Base-by-base conservation (phyloP, 2,888 invertebrate genomes). In the Diaperis boleti region DNA sequence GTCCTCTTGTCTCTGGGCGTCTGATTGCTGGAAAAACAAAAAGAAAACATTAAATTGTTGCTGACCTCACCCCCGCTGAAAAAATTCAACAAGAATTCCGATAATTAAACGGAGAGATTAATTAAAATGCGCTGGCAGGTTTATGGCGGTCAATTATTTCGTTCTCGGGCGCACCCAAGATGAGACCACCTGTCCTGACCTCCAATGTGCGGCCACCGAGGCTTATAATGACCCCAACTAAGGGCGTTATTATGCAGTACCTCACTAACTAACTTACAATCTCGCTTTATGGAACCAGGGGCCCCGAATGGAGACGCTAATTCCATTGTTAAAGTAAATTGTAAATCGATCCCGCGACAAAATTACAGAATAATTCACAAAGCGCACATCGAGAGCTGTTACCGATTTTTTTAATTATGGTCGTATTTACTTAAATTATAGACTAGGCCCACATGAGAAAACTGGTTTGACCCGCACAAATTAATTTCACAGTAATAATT, bases 161-260 rank as follows among this genome's bases (percentile, higher is more conserved):
- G 50, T 42, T 57, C 33, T 56, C 62, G 59, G 68, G 60, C 70
- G 64, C 76, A 74, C 76, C 75, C 75, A 73, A 60, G 56, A 63
- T 15, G 57, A 74, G 74, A 77, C 76, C 76, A 76, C 77, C 77
- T 78, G 76, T 74, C 75, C 72, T 76, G 76, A 76, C 77, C 76
- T 76, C 76, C 54, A 54, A 37, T 39, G 39, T 52, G 52, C 26
- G 37, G 52, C 37, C 73, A 71, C 73, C 70, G 73, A 70, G 72
- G 71, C 71, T 69, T 67, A 72, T 76, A 76, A 76, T 78, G 76
- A 77, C 75, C 76, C 73, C 55, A 59, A 54, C 20, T 31, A 41
- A 44, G 63, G 61, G 62, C 60, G 49, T 57, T 59, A 59, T 54
- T 41, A 20, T 50, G 11, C 50, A 13, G 20, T 50, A 50, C 50